A percentile compares a stretch with the other conserved stretches of the same genome.
These are phyloP conservation scores for Zaprionus inermis DNA, from an alignment of 1,140 invertebrate species.

Conservation along the genomic window DNA sequence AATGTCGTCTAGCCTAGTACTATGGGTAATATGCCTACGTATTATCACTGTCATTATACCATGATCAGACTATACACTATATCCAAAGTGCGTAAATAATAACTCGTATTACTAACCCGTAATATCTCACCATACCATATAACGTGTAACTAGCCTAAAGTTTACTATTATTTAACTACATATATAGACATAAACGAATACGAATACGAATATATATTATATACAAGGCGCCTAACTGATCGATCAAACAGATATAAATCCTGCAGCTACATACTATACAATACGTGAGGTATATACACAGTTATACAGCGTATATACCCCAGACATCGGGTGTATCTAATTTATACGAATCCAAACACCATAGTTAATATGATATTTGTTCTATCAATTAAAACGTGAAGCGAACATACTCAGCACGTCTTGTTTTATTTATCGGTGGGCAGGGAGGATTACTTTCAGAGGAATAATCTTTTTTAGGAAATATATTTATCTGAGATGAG, in stretches of 20 bases:
- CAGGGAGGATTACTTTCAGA: not conserved
- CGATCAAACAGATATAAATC: constrained; percentile 19
- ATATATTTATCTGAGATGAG: no score
- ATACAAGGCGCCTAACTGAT: constrained; percentile 2
- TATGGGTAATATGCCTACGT: constrained; percentile 35
- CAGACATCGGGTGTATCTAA: constrained; percentile 51
- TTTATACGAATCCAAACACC: constrained; percentile 58
- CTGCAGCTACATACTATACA: constrained; percentile 48
- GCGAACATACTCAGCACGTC: constrained; percentile 15
- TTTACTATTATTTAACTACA: constrained; percentile 66
- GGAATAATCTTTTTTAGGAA: not conserved
- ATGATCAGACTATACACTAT: constrained; percentile 14
- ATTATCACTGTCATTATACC: constrained; percentile 18
- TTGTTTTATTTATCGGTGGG: not conserved
- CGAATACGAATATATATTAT: constrained; percentile 20
- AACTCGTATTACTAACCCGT: constrained; percentile 23
- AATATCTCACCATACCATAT: constrained; percentile 32
- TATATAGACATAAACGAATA: constrained; percentile 38
- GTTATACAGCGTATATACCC: constrained; percentile 47
- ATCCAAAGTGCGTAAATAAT: constrained; percentile 49
- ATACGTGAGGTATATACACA: constrained; percentile 13
- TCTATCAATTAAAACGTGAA: constrained; percentile 64
- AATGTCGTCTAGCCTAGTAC: constrained; percentile 68
- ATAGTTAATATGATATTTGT: constrained; percentile 70
- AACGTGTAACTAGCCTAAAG: constrained; percentile 44